Evolutionary conservation across 2,888 invertebrate genomes (phyloP).

Genomic region (Reticulitermes lucifugus): DNA sequence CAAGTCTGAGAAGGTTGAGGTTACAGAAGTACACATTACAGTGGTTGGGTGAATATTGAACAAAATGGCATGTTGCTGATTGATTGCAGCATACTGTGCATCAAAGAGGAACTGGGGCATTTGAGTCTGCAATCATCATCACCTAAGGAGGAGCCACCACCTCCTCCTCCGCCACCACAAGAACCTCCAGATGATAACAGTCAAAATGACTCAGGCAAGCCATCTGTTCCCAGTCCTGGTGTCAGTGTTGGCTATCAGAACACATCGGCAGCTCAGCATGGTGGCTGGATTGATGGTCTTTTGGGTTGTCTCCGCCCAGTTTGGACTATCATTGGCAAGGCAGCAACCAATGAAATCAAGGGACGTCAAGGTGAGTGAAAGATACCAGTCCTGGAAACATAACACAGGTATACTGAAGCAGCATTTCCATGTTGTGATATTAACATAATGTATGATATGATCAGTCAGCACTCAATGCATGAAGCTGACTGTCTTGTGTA

Average conservation of each 20-base stretch:
- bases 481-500: too few relatives aligned
- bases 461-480: too few relatives aligned
- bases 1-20: too few relatives aligned
- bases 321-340: constrained; percentile 86
- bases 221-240: constrained; percentile 57
- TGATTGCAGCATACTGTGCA: constrained; percentile 71
- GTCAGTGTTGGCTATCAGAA: constrained; percentile 55
- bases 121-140: constrained; percentile 62
- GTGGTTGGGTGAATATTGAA: background rate
- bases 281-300: constrained; percentile 83
- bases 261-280: constrained; percentile 46
- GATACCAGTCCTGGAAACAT: too few relatives aligned
- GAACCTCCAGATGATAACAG: constrained; percentile 30
- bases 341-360: constrained; percentile 77
- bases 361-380: constrained; percentile 68
- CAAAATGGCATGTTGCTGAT: constrained; percentile 34
- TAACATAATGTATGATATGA: too few relatives aligned
- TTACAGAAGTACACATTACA: background rate
- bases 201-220: constrained; percentile 20
- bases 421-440: too few relatives aligned
- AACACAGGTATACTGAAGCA: too few relatives aligned
- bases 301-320: constrained; percentile 91
- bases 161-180: background rate
- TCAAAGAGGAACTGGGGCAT: constrained; percentile 73
- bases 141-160: constrained; percentile 15